Percentiles rank a stretch among this genome's conserved stretches.
phyloP scores from a whole-genome alignment of 2,888 invertebrate species.

The Pyrocoelia pectoralis region DNA sequence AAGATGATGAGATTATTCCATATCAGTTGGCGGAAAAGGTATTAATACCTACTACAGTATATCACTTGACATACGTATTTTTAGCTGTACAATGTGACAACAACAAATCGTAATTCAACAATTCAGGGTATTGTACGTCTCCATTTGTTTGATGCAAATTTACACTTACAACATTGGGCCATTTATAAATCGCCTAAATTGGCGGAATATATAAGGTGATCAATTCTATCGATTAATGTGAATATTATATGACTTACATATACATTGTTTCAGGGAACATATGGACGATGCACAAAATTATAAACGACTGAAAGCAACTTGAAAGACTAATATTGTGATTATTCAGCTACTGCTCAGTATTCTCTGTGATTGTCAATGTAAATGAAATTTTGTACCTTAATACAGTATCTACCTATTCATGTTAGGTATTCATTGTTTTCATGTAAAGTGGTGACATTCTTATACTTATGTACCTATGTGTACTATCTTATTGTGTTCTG shows the following conservation, averaged over 20 bases:
- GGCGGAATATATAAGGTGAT: constrained; percentile 49
- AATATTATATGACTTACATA: background rate
- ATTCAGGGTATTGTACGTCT: constrained; percentile 46
- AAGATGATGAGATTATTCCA: constrained; percentile 53
- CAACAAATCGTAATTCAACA: constrained; percentile 38
- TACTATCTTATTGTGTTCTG: too few species aligned
- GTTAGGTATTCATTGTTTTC: too few species aligned
- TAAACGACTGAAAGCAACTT: background rate
- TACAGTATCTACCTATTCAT: too few species aligned
- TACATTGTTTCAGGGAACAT: background rate
- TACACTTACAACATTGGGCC: constrained; percentile 47
- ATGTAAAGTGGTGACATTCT: too few species aligned
- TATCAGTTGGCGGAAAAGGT: constrained; percentile 49
- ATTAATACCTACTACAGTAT: background rate
- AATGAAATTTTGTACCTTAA: background rate
- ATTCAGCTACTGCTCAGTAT: background rate
- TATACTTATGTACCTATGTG: too few species aligned
- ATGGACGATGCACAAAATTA: background rate
- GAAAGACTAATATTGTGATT: background rate
- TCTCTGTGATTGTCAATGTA: background rate
- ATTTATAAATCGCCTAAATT: constrained; percentile 47
- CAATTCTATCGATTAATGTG: background rate
- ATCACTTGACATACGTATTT: constrained; percentile 20
- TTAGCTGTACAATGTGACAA: constrained; percentile 44
- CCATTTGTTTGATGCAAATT: constrained; percentile 43